Evolutionary conservation across 2,113 vertebrate species (phyloP).

Genomic region (Stegastes partitus): DNA sequence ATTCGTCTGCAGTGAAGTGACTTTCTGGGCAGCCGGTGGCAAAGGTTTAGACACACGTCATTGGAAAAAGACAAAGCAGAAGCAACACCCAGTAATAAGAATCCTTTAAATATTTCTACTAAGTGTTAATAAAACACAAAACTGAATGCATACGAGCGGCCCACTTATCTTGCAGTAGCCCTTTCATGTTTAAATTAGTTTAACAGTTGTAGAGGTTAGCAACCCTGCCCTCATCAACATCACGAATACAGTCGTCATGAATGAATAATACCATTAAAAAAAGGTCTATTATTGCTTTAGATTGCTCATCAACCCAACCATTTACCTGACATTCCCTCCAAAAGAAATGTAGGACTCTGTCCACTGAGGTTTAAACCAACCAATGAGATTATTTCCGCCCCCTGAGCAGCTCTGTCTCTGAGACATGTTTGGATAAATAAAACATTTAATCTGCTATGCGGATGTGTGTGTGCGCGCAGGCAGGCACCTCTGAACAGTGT

Average conservation of each 20-base stretch:
- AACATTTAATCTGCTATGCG: conserved; percentile 63
- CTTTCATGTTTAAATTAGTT: too few relatives aligned
- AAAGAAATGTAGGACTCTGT: conserved; percentile 20
- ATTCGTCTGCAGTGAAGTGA: conserved; percentile 6
- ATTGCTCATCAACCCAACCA: not conserved
- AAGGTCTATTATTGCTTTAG: not conserved
- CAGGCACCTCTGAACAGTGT: conserved; percentile 49
- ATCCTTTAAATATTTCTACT: not conserved
- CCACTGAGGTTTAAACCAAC: conserved; percentile 30
- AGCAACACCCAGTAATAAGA: not conserved
- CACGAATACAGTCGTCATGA: not conserved
- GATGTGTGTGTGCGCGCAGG: conserved; percentile 34
- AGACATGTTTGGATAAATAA: conserved; percentile 64
- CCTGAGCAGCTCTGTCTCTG: conserved; percentile 44
- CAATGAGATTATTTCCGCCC: conserved; percentile 50
- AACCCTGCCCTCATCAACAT: not conserved
- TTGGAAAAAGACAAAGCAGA: not conserved
- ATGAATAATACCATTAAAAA: not conserved
- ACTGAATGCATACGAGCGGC: not conserved
- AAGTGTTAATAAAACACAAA: not conserved
- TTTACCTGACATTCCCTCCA: not conserved
- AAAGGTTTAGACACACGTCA: not conserved
- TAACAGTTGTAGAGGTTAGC: too few relatives aligned
- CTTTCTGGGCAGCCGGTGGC: not conserved
- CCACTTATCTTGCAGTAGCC: not conserved